These are phyloP conservation scores for Fistularia commersonii DNA, from an alignment of 2,797 vertebrate genomes.

Conservation along the genomic window DNA sequence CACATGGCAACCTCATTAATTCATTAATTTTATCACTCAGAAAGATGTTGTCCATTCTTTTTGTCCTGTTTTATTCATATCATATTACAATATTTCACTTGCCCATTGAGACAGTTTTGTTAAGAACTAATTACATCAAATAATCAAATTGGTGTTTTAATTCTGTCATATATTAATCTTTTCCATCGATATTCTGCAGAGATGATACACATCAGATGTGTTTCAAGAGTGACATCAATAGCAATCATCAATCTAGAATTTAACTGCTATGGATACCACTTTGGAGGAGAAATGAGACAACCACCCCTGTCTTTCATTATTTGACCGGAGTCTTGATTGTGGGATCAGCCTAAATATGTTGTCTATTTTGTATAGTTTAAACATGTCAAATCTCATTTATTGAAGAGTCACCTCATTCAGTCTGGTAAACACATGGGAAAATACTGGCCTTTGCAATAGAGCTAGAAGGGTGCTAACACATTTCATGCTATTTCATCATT, in stretches of 20 bases:
- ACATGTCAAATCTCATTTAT: constrained; percentile 44
- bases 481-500: constrained; percentile 64
- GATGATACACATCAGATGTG: too few species aligned
- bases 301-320: background rate
- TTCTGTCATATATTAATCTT: too few species aligned
- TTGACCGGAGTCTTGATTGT: constrained; percentile 34
- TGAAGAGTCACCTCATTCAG: constrained; percentile 20
- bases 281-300: constrained; percentile 36
- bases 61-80: too few species aligned
- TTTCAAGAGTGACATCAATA: too few species aligned
- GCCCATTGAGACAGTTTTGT: too few species aligned
- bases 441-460: constrained; percentile 19
- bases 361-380: constrained; percentile 33
- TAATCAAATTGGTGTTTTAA: too few species aligned
- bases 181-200: too few species aligned
- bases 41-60: too few species aligned
- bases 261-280: constrained; percentile 9
- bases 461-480: constrained; percentile 21
- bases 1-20: too few species aligned
- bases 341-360: constrained; percentile 16
- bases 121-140: too few species aligned
- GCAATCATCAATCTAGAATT: background rate
- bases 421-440: constrained; percentile 24
- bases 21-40: too few species aligned
- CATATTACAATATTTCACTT: too few species aligned